Evolutionary conservation across 2,888 invertebrate genomes (phyloP).

Genomic region (Lamellibrachia columna): DNA sequence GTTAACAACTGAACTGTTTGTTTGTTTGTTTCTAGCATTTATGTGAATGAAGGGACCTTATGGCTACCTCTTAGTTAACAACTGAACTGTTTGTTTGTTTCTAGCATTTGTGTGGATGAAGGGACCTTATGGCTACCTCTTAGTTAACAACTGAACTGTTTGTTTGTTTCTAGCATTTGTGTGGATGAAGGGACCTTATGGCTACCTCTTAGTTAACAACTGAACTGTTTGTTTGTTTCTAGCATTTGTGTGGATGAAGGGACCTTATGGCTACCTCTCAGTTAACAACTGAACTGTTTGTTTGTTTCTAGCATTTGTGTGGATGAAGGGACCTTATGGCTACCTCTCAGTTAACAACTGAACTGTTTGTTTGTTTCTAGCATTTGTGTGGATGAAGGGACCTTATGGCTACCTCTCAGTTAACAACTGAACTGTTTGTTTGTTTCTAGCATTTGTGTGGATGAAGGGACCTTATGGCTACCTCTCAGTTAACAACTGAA

Average conservation of each 20-base stretch:
- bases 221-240: conserved; percentile 65
- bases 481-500: no score
- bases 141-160: no score
- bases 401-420: conserved; percentile 87
- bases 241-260: conserved; percentile 79
- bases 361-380: not conserved
- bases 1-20: no score
- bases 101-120: not conserved
- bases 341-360: no score
- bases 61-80: conserved; percentile 88
- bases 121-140: conserved; percentile 67
- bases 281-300: not conserved
- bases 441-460: conserved; percentile 75
- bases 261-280: no score
- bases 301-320: not conserved
- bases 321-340: conserved; percentile 67
- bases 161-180: conserved; percentile 57
- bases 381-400: conserved; percentile 75
- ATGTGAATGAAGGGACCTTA: conserved; percentile 80
- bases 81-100: no score
- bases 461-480: conserved; percentile 66
- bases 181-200: conserved; percentile 80
- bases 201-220: conserved; percentile 87
- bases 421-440: conserved; percentile 73
- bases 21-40: conserved; percentile 21